These are phyloP conservation scores for Camptogramma bilineatum DNA, from an alignment of 2,888 invertebrate species.

Conservation along the genomic window DNA sequence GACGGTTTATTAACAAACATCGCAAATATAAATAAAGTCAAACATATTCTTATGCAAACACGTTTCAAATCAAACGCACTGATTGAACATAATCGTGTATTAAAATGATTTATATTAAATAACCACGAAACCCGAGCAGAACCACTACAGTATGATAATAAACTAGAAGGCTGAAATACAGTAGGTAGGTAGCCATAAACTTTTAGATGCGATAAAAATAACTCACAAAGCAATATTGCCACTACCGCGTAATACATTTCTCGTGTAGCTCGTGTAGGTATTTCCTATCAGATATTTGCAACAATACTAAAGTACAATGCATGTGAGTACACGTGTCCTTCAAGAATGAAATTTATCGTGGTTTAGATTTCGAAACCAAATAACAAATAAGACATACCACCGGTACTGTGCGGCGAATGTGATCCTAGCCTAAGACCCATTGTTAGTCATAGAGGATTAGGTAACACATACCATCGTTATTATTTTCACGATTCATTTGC, in stretches of 20 bases:
- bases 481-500: slow-evolving; percentile 24
- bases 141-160: neutral
- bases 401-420: neutral
- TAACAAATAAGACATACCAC: slow-evolving; percentile 16
- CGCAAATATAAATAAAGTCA: neutral
- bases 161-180: slow-evolving; percentile 7
- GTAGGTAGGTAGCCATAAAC: neutral
- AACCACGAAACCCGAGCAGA: neutral
- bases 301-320: slow-evolving; percentile 14
- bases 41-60: neutral
- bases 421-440: slow-evolving; percentile 12
- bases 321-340: neutral
- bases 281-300: slow-evolving; percentile 3
- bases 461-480: slow-evolving; percentile 30
- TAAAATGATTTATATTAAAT: neutral
- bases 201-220: slow-evolving; percentile 5
- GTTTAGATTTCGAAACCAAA: neutral
- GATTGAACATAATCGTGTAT: neutral
- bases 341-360: slow-evolving; percentile 4
- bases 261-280: slow-evolving; percentile 10
- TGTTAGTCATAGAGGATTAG: neutral
- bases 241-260: slow-evolving; percentile 26
- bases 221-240: slow-evolving; percentile 27
- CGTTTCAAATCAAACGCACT: neutral
- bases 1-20: slow-evolving; percentile 15